Base-by-base conservation (phyloP, 2,888 invertebrate genomes). In the Callinectes sapidus region DNA sequence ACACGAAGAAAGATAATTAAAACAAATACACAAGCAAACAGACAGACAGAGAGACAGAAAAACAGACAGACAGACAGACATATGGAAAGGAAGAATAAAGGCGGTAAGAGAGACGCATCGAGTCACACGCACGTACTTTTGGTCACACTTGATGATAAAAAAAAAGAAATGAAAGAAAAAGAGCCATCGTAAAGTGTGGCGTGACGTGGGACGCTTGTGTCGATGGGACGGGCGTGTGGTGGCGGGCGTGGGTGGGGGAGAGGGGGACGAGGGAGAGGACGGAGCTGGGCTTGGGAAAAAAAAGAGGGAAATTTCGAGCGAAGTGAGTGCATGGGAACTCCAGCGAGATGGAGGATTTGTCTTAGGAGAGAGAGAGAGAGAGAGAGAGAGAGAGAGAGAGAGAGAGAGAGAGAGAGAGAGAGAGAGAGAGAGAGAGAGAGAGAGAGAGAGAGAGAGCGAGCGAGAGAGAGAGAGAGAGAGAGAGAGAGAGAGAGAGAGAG, bases 41-140 rank as follows among this genome's bases (percentile, higher is more conserved):
- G 28, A 71, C 23, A 71, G 71, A 71, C 23, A 71, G 71, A 71
- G 28, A 71, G 28, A 71, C 23, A 71, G 28, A 71, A 1, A 71
- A 28, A 71, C 3, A 71, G 71, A 71, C 23, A 71, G 71, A 71
- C 23, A 71, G 71, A 71, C n/a, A 71, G 71, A 71, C 23, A 71
- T 13, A 71, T 71, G 71, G 71, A 71, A 28, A 71, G 28, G 28
- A 71, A 71, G 28, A 71, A 28, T 13, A n/a, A 71, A 71, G 28
- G 71, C 71, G n/a, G 28, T 10, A 10, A 28, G 71, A 71, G 2
- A 71, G 28, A 71, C 28, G 1, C 66, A 71, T 6, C n/a, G n/a
- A 71, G 66, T 71, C 77, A 81, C 32, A 81, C 28, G n/a, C 81
- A 81, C 81, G 81, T 81, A 81, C 81, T 35, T 35, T 35, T 35